Conservation (phyloP, 2,797 vertebrate species). For the Sphaeramia orbicularis region DNA sequence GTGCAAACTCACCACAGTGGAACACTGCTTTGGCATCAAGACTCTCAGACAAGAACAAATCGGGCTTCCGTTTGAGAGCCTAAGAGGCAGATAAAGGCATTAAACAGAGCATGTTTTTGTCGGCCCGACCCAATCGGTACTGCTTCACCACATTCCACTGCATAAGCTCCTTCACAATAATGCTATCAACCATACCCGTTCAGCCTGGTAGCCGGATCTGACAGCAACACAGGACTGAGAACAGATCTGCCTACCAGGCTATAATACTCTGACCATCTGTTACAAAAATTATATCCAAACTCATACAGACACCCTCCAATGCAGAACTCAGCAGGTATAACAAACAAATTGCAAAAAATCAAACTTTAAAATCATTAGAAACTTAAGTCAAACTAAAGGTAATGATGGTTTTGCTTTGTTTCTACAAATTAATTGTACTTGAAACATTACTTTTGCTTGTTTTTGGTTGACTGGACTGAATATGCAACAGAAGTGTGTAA, state of each 20-base stretch:
- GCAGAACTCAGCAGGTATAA: constrained; percentile 85
- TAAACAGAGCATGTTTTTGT: constrained; percentile 74
- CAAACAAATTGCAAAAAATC: constrained; percentile 85
- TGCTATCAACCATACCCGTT: constrained; percentile 65
- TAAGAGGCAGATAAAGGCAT: constrained; percentile 89
- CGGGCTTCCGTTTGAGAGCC: constrained; percentile 99
- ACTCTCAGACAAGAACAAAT: constrained; percentile 96
- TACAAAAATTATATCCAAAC: constrained; percentile 75
- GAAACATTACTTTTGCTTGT: constrained; percentile 75
- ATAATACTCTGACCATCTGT: constrained; percentile 71
- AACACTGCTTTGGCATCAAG: constrained; percentile 98
- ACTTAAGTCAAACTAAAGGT: constrained; percentile 87
- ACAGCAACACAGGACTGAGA: constrained; percentile 62
- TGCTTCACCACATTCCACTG: constrained; percentile 72
- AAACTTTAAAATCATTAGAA: constrained; percentile 85
- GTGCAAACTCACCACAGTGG: constrained; percentile 94
- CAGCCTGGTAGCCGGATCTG: constrained; percentile 80
- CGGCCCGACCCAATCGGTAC: constrained; percentile 45
- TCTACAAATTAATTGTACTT: constrained; percentile 59
- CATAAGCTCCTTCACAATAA: constrained; percentile 72
- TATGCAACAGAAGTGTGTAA: constrained; percentile 88
- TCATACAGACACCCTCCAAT: constrained; percentile 82
- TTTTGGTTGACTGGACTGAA: constrained; percentile 84
- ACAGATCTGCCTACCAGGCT: constrained; percentile 82
- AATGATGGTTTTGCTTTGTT: constrained; percentile 77